phyloP scores from a whole-genome alignment of 2,113 vertebrate genomes.

The Seriola rivoliana region DNA sequence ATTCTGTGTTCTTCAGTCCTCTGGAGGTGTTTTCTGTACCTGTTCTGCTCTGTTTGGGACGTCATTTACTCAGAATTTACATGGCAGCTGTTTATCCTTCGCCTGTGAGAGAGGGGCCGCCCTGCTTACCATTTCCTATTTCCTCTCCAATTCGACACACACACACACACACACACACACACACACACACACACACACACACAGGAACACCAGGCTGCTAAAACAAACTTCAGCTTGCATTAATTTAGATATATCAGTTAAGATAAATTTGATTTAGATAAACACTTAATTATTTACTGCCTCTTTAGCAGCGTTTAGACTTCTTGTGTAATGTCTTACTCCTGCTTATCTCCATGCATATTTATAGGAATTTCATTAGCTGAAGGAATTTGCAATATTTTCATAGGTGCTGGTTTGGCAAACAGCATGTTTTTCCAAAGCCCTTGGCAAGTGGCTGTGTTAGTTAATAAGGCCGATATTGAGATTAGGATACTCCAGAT shows the following conservation, averaged over 20 bases:
- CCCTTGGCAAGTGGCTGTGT: conserved; percentile 31
- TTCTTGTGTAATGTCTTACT: conserved; percentile 16
- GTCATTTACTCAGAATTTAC: conserved; percentile 58
- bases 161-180: conserved; percentile 13
- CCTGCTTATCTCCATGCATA: conserved; percentile 23
- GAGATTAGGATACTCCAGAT: conserved; percentile 63
- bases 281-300: conserved; percentile 23
- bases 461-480: conserved; percentile 58
- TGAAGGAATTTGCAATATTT: conserved; percentile 45
- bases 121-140: conserved; percentile 71
- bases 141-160: conserved; percentile 52
- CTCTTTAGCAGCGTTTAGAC: conserved; percentile 22
- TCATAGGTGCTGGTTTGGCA: conserved; percentile 62
- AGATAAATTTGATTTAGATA: conserved; percentile 37
- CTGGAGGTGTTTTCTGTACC: conserved; percentile 60
- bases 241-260: conserved; percentile 36
- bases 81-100: conserved; percentile 64
- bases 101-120: conserved; percentile 53
- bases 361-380: conserved; percentile 42
- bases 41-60: conserved; percentile 66
- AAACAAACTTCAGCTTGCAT: conserved; percentile 54
- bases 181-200: conserved; percentile 15
- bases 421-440: conserved; percentile 55
- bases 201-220: conserved; percentile 14
- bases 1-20: conserved; percentile 13